Evolutionary conservation across 2,888 invertebrate genomes (phyloP), one percentile per base, ranked within the genome.

Genomic region (Sialis lutaria): DNA sequence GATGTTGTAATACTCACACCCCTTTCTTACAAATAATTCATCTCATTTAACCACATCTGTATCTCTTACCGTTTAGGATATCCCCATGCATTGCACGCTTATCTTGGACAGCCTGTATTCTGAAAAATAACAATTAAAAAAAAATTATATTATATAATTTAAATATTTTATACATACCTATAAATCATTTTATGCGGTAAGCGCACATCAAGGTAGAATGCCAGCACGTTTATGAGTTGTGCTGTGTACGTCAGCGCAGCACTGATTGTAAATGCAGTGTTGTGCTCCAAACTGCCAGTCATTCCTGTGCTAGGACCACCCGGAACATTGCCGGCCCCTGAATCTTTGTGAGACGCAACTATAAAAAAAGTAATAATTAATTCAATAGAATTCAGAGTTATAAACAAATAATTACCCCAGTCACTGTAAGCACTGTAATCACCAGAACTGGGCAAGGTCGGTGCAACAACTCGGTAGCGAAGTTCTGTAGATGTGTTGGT

Each of bases 161-260:
- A 4, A 35, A n/a, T 37, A 10, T 37, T 37, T 37, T 37, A 22
- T 34, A 52, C 59, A 56, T 59, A 79, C 79, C 78, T 76, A 59
- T 79, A 80, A 46, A 72, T 68, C 55, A 82, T 65, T 63, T 78
- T 79, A 55, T 80, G 78, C 35, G 92, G 92, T 60, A 92, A 71
- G 53, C 82, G 73, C 46, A 83, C 74, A 67, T 90, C 86, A 51
- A 92, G 71, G 62, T 84, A 83, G 70, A 80, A 87, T 44, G 90
- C 84, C 53, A 91, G 69, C 53, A 90, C 70, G 59, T 82, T 78
- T 42, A 85, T 75, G 54, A 93, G 71, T 68, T 93, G 93, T 48
- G 90, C 82, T 39, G 85, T 81, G 62, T 90, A 87, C 40, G 84
- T 82, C 40, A 93, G 74, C 46, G 87, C 92, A 52, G 82, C 89